Conservation (phyloP, 2,888 invertebrate species). For the Strigamia maritima region DNA sequence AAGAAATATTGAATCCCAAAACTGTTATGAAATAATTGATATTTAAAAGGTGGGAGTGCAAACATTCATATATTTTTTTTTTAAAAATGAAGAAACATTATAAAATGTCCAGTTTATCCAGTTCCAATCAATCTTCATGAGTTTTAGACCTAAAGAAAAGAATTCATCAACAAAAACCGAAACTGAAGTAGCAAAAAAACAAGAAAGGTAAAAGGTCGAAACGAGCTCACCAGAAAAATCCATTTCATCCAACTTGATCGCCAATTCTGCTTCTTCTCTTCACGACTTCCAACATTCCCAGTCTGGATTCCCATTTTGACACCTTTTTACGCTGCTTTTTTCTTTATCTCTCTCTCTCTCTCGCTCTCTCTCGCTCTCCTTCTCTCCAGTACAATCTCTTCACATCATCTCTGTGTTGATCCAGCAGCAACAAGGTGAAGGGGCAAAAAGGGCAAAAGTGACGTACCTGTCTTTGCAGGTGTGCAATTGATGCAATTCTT, state of each 20-base stretch:
- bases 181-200: background rate
- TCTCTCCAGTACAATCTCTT: constrained; percentile 59
- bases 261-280: background rate
- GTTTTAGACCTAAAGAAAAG: background rate
- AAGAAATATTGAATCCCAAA: background rate
- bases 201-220: background rate
- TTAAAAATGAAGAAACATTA: too few species aligned
- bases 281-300: background rate
- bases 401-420: constrained; percentile 41
- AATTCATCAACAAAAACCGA: background rate
- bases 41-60: background rate
- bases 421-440: background rate
- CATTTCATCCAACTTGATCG: background rate
- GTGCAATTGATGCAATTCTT: constrained; percentile 63
- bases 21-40: background rate
- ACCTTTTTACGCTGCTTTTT: background rate
- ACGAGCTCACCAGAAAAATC: background rate
- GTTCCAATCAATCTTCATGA: background rate
- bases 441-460: constrained; percentile 23
- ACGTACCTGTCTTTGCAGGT: constrained; percentile 70
- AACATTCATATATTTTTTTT: too few species aligned
- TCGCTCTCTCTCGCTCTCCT: constrained; percentile 41
- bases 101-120: too few species aligned
- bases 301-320: background rate
- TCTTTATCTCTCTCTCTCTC: too few species aligned